Conservation (phyloP, 1,140 invertebrate species). For the Diuraphis noxia region DNA sequence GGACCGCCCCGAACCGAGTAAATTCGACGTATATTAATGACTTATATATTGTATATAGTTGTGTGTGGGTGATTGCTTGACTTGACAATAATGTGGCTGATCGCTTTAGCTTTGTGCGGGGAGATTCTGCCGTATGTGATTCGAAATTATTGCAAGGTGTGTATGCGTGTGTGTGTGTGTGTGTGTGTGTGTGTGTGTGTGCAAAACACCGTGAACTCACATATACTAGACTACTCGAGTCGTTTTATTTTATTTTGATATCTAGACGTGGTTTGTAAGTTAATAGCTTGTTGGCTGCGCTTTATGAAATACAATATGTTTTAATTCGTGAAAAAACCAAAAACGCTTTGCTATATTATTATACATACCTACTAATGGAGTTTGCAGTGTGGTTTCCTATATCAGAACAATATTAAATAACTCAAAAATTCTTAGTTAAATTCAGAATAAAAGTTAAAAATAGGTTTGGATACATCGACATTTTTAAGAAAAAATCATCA, state of each 20-base stretch:
- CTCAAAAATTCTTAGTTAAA: not conserved
- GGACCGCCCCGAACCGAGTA: constrained; percentile 12
- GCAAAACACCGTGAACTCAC: not conserved
- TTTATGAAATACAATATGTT: not conserved
- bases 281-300: not conserved
- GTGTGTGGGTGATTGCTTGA: not conserved
- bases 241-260: not conserved
- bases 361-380: not conserved
- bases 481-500: not conserved
- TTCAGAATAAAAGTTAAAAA: too few relatives aligned
- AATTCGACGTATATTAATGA: not conserved
- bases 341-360: not conserved
- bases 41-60: not conserved
- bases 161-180: not conserved
- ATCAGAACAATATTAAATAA: not conserved
- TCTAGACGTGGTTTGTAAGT: not conserved
- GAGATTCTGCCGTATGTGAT: not conserved
- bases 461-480: not conserved
- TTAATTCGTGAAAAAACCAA: not conserved
- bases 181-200: not conserved
- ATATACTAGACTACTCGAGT: not conserved
- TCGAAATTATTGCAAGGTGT: not conserved
- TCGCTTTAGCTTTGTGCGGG: not conserved
- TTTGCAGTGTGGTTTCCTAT: not conserved
- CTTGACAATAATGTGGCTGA: constrained; percentile 11